Evolutionary conservation across 2,113 vertebrate species (phyloP), one percentile per base, ranked within the genome.

Genomic region (Equus quagga): DNA sequence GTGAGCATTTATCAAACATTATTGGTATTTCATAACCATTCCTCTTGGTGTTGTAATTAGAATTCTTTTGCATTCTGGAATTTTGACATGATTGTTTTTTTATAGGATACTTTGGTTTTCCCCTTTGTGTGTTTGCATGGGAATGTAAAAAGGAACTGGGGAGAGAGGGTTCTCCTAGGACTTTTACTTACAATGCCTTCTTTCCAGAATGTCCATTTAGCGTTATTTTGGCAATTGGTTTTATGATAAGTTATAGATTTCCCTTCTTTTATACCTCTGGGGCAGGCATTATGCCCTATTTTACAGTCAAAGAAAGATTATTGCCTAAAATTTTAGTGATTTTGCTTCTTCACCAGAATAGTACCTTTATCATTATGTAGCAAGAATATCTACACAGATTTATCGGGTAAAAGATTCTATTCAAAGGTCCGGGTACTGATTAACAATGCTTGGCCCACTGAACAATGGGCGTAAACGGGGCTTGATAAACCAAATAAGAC

Each of bases 401-500:
- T 97, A 80, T 78, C 97, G 89, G 78, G 96, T 72, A 97, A 96
- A 95, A 95, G 81, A 92, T 89, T 96, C 80, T 84, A 81, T 97
- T 96, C 97, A 95, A 70, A 96, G 78, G 56, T 41, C 81, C n/a
- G 21, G 97, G 94, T 95, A 97, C 92, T 97, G 90, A 98, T 98
- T 97, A 98, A 98, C 97, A 6, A 36, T 12, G 83, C 51, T 92
- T 96, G 84, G 76, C 87, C 76, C 3, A 26, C n/a, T 75, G 96
- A 97, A 94, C 87, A 95, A 93, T 83, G 95, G 96, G 96, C 8
- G 94, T 97, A 58, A 94, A 89, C 80, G 54, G 81, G 92, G 94
- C 64, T 94, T 76, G 96, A 97, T 96, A 97, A 98, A 90, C 67
- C 97, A 96, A 98, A 96, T 94, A 98, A 98, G 97, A 98, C 92